Base-by-base conservation (phyloP, 2,888 invertebrate species). In the Volucella zonaria region DNA sequence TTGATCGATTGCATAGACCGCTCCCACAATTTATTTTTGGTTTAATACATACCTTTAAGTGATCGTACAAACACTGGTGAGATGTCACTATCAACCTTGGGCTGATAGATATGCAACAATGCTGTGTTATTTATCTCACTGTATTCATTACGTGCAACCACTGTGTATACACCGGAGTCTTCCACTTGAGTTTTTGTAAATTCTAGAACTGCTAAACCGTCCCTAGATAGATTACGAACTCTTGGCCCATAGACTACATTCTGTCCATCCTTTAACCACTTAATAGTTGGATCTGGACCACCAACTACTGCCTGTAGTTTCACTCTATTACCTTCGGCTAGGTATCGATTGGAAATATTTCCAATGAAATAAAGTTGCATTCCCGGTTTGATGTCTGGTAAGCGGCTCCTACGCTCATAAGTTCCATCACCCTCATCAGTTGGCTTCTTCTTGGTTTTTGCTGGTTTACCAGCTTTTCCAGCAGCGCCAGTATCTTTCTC, bases 121-220 rank as follows among this genome's bases (percentile, higher is more conserved):
- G 96, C 95, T n/a, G 95, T 94, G 11, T 95, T 95, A 42, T 93
- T 93, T 3, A 95, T 93, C 77, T 94, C 93, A 38, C 97, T 96
- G 88, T 95, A 94, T 82, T 94, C 93, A 90, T 97, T 97, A 87
- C 93, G 94, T 12, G 95, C 96, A 0, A 95, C 92, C 88, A 97
- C 96, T 8, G 94, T 94, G 89, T 97, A 97, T 87, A 95, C 95
- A n/a, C 96, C 97, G 1, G 95, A 94, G 91, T 97, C 97, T 75
- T 93, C 93, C 0, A 94, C 93, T 10, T 93, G 92, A 0, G 95
- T 95, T 87, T 95, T 94, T 11, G 94, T 89, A 23, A 97, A 94
- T 91, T 97, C 96, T 83, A 97, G 90, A 45, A 95, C 95, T 1
- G 96, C 95, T 75, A 96, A 92, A 2, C 96, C 95, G 87, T 95